Conservation (phyloP, 2,888 invertebrate genomes). For the Cremastinae sp. region DNA sequence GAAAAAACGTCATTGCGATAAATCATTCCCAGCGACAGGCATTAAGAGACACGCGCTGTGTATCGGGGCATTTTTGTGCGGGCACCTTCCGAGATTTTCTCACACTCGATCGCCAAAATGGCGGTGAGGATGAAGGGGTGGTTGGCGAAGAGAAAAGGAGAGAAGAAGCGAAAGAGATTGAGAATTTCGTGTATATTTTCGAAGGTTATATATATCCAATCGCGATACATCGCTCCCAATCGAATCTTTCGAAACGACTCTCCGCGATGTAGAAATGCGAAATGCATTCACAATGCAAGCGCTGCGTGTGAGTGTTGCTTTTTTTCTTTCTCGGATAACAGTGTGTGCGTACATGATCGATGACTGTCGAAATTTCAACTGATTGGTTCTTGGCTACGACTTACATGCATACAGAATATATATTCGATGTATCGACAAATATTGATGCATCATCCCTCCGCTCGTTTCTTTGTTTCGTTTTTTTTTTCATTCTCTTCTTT, state of each 20-base stretch:
- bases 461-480: slow-evolving; percentile 28
- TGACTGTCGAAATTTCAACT: slow-evolving; percentile 57
- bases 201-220: slow-evolving; percentile 50
- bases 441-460: slow-evolving; percentile 27
- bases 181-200: slow-evolving; percentile 44
- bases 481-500: neutral
- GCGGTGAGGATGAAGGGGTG: slow-evolving; percentile 39
- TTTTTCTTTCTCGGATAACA: slow-evolving; percentile 3
- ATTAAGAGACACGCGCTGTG: slow-evolving; percentile 68
- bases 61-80: slow-evolving; percentile 53
- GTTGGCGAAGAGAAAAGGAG: neutral
- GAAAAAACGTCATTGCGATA: slow-evolving; percentile 74
- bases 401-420: slow-evolving; percentile 2
- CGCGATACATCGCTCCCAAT: slow-evolving; percentile 51
- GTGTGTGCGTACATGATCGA: slow-evolving; percentile 53
- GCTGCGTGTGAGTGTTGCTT: slow-evolving; percentile 9
- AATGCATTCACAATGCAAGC: slow-evolving; percentile 39
- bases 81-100: slow-evolving; percentile 66
- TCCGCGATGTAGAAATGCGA: slow-evolving; percentile 38
- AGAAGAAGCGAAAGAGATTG: slow-evolving; percentile 16
- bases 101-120: slow-evolving; percentile 64
- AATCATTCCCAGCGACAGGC: slow-evolving; percentile 74
- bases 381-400: slow-evolving; percentile 50
- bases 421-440: slow-evolving; percentile 23
- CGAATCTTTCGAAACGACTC: slow-evolving; percentile 37